Percentiles rank a stretch among this genome's conserved stretches.
Conservation (phyloP, 2,113 vertebrate species). For the Phyllopteryx taeniolatus region DNA sequence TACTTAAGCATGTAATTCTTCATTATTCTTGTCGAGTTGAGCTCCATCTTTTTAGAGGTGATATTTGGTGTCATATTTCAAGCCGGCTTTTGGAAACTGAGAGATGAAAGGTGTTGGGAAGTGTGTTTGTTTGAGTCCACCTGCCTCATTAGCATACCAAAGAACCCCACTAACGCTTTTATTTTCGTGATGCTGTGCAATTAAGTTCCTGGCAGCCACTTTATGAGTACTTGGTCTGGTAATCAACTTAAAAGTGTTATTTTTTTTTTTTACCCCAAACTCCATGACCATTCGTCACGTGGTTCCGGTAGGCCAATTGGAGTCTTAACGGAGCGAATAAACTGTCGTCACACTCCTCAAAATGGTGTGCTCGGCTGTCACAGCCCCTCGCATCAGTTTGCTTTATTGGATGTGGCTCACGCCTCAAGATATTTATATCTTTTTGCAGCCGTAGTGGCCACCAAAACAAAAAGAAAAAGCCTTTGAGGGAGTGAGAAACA, state of each 20-base stretch:
- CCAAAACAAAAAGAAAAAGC: slow-evolving; percentile 45
- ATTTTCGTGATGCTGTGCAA: slow-evolving; percentile 30
- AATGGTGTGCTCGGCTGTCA: slow-evolving; percentile 64
- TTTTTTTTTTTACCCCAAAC: neutral
- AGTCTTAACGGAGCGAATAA: slow-evolving; percentile 57
- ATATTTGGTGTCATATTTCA: too few species aligned
- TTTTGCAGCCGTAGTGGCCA: slow-evolving; percentile 52
- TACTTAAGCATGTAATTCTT: slow-evolving; percentile 6
- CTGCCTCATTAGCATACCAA: slow-evolving; percentile 48
- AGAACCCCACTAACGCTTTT: slow-evolving; percentile 21
- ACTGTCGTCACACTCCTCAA: slow-evolving; percentile 55
- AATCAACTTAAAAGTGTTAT: too few species aligned
- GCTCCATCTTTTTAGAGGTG: too few species aligned
- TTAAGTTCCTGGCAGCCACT: slow-evolving; percentile 16
- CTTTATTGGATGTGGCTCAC: slow-evolving; percentile 64
- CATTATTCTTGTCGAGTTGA: neutral
- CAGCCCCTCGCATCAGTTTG: slow-evolving; percentile 60
- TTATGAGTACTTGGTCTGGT: too few species aligned
- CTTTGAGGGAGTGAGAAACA: slow-evolving; percentile 38
- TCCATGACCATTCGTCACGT: slow-evolving; percentile 46
- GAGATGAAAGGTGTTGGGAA: slow-evolving; percentile 17
- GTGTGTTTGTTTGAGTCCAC: slow-evolving; percentile 45
- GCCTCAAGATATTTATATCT: slow-evolving; percentile 71
- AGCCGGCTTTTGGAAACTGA: slow-evolving; percentile 42
- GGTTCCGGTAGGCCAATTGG: slow-evolving; percentile 46